Conservation (phyloP, 2,888 invertebrate genomes). For the Tetheella fluctuosa region DNA sequence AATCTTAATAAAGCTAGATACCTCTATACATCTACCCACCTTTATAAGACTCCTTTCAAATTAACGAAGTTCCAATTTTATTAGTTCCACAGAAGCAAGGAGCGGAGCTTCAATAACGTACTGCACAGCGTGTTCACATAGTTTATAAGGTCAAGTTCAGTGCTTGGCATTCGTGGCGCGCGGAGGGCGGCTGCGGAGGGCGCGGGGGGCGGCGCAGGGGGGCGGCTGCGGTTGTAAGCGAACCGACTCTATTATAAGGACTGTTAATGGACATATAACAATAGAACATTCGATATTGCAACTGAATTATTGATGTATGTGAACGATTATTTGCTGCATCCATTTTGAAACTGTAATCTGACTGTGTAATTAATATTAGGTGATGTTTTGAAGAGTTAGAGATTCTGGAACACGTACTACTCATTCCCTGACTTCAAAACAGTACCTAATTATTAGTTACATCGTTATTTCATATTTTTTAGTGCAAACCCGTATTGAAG, state of each 20-base stretch:
- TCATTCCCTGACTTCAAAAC: no score
- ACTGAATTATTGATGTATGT: neutral
- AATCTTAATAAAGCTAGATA: no score
- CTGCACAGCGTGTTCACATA: neutral
- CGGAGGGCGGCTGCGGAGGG: neutral
- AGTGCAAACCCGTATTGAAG: no score
- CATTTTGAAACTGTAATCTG: no score
- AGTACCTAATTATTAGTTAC: no score
- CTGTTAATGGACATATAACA: neutral
- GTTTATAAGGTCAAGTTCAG: neutral
- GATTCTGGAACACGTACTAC: no score
- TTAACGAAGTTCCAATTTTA: neutral
- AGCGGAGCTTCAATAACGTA: neutral
- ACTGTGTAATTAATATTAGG: no score
- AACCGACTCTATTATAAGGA: slow-evolving; percentile 1
- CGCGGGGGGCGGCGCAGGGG: neutral
- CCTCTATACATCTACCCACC: no score
- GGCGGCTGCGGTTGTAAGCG: neutral
- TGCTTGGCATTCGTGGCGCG: neutral
- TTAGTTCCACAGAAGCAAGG: neutral
- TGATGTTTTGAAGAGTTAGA: no score
- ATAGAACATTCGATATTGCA: neutral
- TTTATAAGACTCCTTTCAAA: neutral
- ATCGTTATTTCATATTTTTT: no score
- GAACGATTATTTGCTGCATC: neutral